Conservation (phyloP, 92 coral and sea anemone genomes). For the Porites rus region DNA sequence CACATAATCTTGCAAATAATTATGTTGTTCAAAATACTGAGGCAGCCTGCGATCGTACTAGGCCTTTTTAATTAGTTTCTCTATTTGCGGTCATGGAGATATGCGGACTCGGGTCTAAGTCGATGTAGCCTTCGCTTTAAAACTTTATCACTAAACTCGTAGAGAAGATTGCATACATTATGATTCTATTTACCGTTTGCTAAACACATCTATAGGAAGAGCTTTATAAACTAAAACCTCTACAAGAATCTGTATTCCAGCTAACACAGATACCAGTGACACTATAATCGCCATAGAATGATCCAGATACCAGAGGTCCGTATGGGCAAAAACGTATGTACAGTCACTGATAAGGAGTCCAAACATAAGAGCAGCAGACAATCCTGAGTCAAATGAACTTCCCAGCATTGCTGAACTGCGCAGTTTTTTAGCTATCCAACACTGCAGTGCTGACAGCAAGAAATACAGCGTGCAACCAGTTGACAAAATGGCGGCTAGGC, state of each 20-base stretch:
- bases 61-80: too few species aligned
- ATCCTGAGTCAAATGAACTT: constrained; percentile 41
- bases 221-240: constrained; percentile 24
- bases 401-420: constrained; percentile 48
- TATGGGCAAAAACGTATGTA: background rate
- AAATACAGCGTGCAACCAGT: constrained; percentile 10
- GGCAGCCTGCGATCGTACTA: too few species aligned
- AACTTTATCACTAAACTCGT: too few species aligned
- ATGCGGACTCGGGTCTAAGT: too few species aligned
- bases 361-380: constrained; percentile 32
- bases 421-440: constrained; percentile 22
- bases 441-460: constrained; percentile 26
- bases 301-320: constrained; percentile 47
- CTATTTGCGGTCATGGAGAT: too few species aligned
- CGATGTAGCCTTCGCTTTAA: too few species aligned
- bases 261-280: constrained; percentile 10
- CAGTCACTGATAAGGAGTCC: constrained; percentile 33
- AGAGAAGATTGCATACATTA: background rate
- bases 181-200: background rate
- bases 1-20: too few species aligned
- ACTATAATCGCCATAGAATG: constrained; percentile 50
- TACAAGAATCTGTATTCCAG: constrained; percentile 25
- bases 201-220: constrained; percentile 25
- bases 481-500: background rate
- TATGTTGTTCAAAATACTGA: too few species aligned